Percentiles rank a stretch among this genome's conserved stretches.
Evolutionary conservation across 2,797 vertebrate species (phyloP).

Genomic region (Furcifer pardalis): DNA sequence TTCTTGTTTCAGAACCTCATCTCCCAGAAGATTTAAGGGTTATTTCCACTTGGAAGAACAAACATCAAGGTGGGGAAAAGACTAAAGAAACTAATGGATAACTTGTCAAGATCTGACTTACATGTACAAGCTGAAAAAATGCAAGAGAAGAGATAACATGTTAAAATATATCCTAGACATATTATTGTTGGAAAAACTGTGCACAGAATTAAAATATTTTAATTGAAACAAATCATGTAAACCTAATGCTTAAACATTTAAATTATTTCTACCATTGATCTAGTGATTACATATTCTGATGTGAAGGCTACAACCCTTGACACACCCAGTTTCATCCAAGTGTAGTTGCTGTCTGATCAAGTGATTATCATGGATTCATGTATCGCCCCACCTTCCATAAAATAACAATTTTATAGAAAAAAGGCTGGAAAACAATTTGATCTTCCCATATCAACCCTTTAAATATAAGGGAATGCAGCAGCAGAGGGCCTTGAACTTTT

Average conservation of each 20-base stretch:
- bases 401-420: no score
- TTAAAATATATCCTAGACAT: background rate
- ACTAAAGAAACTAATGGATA: constrained; percentile 22
- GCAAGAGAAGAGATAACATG: background rate
- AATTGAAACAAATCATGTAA: background rate
- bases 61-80: background rate
- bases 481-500: no score
- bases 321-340: background rate
- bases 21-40: constrained; percentile 10
- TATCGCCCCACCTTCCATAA: no score
- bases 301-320: background rate
- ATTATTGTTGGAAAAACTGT: background rate
- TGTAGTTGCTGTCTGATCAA: no score
- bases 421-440: no score
- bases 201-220: background rate
- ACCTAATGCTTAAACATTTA: background rate
- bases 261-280: background rate
- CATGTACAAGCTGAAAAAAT: constrained; percentile 12
- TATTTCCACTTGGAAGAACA: constrained; percentile 25
- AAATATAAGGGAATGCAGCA: no score
- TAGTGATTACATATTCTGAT: background rate
- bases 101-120: background rate
- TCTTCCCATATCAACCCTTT: no score
- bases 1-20: constrained; percentile 21
- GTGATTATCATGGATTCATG: no score